phyloP scores from a whole-genome alignment of 2,797 vertebrate genomes.

The Salmo trutta region DNA sequence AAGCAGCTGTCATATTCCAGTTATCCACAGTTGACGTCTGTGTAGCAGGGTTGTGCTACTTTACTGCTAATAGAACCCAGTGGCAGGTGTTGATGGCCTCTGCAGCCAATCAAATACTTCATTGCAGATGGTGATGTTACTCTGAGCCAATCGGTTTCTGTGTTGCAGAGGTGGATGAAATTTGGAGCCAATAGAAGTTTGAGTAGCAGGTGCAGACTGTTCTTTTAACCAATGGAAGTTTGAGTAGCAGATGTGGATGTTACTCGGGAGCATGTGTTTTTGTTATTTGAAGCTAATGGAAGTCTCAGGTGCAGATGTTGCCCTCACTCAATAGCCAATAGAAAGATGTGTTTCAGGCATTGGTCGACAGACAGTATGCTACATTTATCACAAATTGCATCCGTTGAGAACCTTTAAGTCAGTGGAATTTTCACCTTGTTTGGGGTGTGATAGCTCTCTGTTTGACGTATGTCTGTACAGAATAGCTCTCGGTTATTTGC shows the following conservation, averaged over 20 bases:
- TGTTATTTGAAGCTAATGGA: neutral
- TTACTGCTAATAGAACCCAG: conserved; percentile 42
- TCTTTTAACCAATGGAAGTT: too few relatives aligned
- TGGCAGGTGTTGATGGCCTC: conserved; percentile 45
- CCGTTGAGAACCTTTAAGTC: too few relatives aligned
- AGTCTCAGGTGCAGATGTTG: neutral
- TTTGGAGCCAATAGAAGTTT: neutral
- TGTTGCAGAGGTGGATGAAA: neutral
- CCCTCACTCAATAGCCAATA: neutral
- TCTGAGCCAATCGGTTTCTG: conserved; percentile 8
- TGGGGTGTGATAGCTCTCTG: neutral
- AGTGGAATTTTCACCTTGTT: too few relatives aligned
- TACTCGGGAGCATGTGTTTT: neutral
- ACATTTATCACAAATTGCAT: neutral
- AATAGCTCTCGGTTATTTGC: neutral
- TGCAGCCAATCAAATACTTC: conserved; percentile 41
- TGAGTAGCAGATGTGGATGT: too few relatives aligned
- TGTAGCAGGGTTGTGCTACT: conserved; percentile 46
- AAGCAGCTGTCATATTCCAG: neutral
- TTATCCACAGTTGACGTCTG: neutral
- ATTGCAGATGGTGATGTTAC: conserved; percentile 41
- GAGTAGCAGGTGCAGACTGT: neutral
- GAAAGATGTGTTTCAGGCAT: neutral
- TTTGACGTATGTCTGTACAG: neutral
- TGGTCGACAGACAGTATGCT: neutral